A percentile compares a stretch with the other conserved stretches of the same genome.
Evolutionary conservation across 2,888 invertebrate species (phyloP).

Genomic region (Caenorhabditis sulstoni): DNA sequence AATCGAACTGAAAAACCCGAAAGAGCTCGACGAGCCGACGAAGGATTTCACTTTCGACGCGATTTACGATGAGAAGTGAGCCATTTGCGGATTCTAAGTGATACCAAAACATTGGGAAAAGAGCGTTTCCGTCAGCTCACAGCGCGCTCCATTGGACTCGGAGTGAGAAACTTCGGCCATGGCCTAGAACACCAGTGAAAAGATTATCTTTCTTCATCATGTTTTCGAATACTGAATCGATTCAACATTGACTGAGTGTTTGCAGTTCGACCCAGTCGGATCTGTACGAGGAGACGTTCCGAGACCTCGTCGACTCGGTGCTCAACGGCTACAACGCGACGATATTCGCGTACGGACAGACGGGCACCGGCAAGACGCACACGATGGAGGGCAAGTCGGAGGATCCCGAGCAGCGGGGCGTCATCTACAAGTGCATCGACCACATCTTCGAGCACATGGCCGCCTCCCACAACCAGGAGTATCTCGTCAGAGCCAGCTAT

Average conservation of each 20-base stretch:
- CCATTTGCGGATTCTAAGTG: no score
- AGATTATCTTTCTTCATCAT: no score
- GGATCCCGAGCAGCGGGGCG: conserved; percentile 85
- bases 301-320: conserved; percentile 94
- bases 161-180: no score
- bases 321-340: conserved; percentile 98
- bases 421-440: conserved; percentile 96
- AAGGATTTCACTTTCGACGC: conserved; percentile 98
- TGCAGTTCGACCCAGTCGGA: conserved; percentile 90
- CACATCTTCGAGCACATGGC: conserved; percentile 97
- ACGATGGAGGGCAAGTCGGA: conserved; percentile 85
- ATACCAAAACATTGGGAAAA: no score
- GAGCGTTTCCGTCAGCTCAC: no score
- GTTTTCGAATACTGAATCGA: neutral
- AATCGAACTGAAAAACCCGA: conserved; percentile 92
- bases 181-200: no score
- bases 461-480: conserved; percentile 87
- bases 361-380: conserved; percentile 90
- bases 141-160: no score
- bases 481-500: conserved; percentile 95
- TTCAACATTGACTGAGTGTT: neutral
- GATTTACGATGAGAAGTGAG: conserved; percentile 91
- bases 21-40: conserved; percentile 84
- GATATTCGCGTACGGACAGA: conserved; percentile 99
- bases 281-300: conserved; percentile 95